Conservation (phyloP, 2,113 vertebrate genomes). For the Romanogobio albipinnatus region DNA sequence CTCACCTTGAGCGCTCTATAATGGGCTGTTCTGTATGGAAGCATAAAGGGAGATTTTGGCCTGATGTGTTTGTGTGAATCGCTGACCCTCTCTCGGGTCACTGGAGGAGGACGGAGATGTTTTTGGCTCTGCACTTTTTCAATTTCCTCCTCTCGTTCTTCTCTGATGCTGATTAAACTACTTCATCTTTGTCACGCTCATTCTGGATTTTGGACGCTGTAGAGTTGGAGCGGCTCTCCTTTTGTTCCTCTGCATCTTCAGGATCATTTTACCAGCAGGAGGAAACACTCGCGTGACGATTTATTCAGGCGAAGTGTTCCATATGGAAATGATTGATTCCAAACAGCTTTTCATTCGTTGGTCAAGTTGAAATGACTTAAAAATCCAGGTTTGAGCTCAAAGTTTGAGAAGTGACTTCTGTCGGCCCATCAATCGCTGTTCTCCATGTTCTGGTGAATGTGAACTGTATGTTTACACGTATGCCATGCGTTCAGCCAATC, state of each 20-base stretch:
- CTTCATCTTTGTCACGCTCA: conserved; percentile 59
- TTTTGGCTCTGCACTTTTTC: conserved; percentile 16
- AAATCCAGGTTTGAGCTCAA: too few relatives aligned
- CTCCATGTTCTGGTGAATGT: too few relatives aligned
- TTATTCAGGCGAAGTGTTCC: neutral
- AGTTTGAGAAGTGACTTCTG: too few relatives aligned
- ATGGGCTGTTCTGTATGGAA: neutral
- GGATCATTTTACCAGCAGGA: conserved; percentile 28
- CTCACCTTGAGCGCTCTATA: conserved; percentile 17
- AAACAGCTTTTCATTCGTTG: neutral
- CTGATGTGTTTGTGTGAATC: conserved; percentile 1
- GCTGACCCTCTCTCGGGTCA: conserved; percentile 31
- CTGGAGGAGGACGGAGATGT: conserved; percentile 36
- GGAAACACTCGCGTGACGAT: neutral
- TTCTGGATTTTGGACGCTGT: conserved; percentile 46
- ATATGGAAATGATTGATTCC: neutral
- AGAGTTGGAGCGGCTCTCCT: neutral
- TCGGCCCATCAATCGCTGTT: too few relatives aligned
- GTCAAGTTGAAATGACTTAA: too few relatives aligned
- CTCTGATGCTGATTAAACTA: conserved; percentile 58
- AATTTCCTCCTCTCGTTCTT: conserved; percentile 20
- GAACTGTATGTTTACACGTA: too few relatives aligned
- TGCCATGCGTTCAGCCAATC: too few relatives aligned
- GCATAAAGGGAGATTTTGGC: neutral
- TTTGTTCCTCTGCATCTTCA: conserved; percentile 38